Base-by-base conservation (phyloP, 2,888 invertebrate species). In the Craniophora ligustri region DNA sequence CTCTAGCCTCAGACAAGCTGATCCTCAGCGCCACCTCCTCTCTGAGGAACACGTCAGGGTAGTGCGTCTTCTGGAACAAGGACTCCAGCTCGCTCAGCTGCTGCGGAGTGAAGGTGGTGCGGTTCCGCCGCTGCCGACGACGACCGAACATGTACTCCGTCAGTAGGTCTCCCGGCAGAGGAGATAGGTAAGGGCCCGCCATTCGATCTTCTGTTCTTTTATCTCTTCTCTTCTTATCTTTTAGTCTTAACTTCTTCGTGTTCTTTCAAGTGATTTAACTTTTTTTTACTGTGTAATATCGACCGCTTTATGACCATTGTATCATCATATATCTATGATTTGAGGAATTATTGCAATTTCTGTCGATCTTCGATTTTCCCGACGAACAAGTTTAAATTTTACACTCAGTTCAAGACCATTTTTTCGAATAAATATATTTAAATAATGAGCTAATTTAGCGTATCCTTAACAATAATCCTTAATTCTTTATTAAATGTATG, bases 61-160 rank as follows among this genome's bases (percentile, higher is more conserved):
- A 98, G 81, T 98, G 98, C 0, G 98, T 98, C 89, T 98, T 98
- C 87, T 98, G 98, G 88, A 98, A 98, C 15, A 98, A 94, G 0
- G 97, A 96, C 85, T 98, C 98, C 78, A 98, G 88, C 81, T 98
- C 98, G 81, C 97, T 97, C 39, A 98, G 93, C 89, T 98, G 98
- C 85, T 98, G 98, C 1, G 98, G 98, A 19, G 98, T 98, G 86
- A 98, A 98, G 0, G 98, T 98, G 6, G 98, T 98, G 23, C 98
- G 94, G 88, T 98, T 98, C 59, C 98, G 95, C 57, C 98, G 95
- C 94, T 98, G 96, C 72, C 98, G 94, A 59, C 98, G 95, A 69
- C 98, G 94, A 7, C 98, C 98, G 84, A 98, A 98, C 98, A 98
- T 98, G 79, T 98, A 98, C 86, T 98, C 98, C 11, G 98, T 97